phyloP scores from a whole-genome alignment of 2,113 vertebrate genomes.

The Neopipo cinnamomea region DNA sequence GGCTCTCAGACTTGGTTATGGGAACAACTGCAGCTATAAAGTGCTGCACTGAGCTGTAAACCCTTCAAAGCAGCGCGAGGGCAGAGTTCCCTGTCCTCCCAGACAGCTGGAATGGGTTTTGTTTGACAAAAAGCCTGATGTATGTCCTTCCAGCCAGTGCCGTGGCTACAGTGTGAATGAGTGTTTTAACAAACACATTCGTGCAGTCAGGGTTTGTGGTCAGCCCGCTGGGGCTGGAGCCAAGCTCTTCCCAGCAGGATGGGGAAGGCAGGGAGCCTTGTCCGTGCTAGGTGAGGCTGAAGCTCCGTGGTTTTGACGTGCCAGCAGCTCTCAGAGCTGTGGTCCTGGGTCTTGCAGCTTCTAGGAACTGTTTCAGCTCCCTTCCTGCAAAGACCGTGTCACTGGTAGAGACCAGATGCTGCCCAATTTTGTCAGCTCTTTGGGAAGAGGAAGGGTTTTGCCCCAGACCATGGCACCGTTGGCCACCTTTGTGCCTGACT shows the following conservation, averaged over 20 bases:
- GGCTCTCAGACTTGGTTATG: not conserved
- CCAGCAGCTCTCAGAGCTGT: not conserved
- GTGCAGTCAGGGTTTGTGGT: not conserved
- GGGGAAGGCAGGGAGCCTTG: not conserved
- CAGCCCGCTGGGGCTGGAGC: not conserved
- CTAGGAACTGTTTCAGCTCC: not conserved
- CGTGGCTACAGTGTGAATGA: slow-evolving; percentile 17
- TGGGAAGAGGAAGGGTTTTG: not conserved
- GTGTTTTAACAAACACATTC: not conserved
- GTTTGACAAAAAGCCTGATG: not conserved
- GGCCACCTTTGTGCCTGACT: not conserved
- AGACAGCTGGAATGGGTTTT: slow-evolving; percentile 14
- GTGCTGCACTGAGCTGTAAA: not conserved
- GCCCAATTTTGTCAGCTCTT: not conserved
- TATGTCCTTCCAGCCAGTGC: not conserved
- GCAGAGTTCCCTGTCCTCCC: not conserved
- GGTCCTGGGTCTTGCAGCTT: not conserved
- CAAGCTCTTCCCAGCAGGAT: slow-evolving; percentile 25
- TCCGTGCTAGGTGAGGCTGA: not conserved
- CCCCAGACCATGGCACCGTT: no score
- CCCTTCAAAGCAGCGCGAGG: not conserved
- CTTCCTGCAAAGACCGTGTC: not conserved
- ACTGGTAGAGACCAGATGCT: not conserved
- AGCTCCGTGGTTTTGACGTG: not conserved
- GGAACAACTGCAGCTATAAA: not conserved